Conservation (phyloP, 2,113 vertebrate genomes). For the Actinemys pallida region DNA sequence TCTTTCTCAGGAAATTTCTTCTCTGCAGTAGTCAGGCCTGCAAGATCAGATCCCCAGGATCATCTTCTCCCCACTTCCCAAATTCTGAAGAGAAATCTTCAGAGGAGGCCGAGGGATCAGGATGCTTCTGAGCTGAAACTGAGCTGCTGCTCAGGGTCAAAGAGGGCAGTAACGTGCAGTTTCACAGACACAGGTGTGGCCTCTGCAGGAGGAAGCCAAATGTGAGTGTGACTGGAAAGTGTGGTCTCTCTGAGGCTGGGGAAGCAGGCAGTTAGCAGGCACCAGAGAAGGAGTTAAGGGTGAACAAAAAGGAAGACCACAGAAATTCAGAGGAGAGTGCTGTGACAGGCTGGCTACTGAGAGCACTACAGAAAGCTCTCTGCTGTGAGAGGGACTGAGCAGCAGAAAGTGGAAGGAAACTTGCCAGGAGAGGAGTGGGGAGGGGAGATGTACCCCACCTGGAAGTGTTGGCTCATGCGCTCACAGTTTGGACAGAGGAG, state of each 20-base stretch:
- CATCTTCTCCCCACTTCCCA: background rate
- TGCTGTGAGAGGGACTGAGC: background rate
- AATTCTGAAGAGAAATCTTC: conserved; percentile 10
- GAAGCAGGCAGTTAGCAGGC: background rate
- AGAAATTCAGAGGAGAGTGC: background rate
- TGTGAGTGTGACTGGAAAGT: background rate
- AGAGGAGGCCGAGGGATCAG: background rate
- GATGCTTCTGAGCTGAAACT: background rate
- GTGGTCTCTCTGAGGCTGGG: background rate
- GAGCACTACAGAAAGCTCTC: background rate
- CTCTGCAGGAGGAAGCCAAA: background rate
- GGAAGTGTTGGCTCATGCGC: background rate
- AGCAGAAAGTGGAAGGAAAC: background rate
- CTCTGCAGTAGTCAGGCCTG: background rate
- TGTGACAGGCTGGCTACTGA: background rate
- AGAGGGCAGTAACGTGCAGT: background rate
- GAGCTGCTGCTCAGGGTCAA: background rate
- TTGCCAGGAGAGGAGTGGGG: background rate
- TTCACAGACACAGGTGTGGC: background rate
- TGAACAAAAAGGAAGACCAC: background rate
- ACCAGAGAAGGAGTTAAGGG: background rate
- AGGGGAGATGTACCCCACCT: background rate
- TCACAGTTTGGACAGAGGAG: background rate
- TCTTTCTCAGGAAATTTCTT: conserved; percentile 39
- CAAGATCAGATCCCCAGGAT: conserved; percentile 17